These are phyloP conservation scores for Leucoma salicis DNA, from an alignment of 2,888 invertebrate genomes.

Conservation along the genomic window DNA sequence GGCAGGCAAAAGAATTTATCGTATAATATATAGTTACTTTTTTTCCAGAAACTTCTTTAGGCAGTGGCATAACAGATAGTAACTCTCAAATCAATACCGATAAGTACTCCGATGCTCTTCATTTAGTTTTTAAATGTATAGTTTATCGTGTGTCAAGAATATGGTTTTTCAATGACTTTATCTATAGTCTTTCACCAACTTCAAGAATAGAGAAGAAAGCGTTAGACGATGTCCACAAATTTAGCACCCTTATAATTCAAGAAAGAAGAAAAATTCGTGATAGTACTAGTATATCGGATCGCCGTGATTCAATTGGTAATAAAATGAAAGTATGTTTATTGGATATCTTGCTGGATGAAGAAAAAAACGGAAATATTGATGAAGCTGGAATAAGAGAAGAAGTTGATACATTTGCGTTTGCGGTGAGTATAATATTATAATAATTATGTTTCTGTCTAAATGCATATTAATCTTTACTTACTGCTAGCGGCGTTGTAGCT, in stretches of 20 bases:
- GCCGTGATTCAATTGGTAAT: conserved; percentile 4
- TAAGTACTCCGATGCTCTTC: neutral
- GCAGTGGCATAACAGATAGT: conserved; percentile 38
- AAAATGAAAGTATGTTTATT: conserved; percentile 73
- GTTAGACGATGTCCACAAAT: conserved; percentile 71
- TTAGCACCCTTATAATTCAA: conserved; percentile 75
- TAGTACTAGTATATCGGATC: conserved; percentile 14
- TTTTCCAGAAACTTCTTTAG: conserved; percentile 76
- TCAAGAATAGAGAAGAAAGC: conserved; percentile 11
- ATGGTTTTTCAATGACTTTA: conserved; percentile 21
- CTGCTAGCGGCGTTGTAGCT: no score
- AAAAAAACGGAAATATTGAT: conserved; percentile 78
- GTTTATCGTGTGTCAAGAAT: neutral
- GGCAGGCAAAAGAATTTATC: no score
- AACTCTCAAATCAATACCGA: neutral
- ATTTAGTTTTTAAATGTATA: neutral
- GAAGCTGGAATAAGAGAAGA: conserved; percentile 84
- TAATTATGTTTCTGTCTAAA: no score
- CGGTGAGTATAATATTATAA: no score
- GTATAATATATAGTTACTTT: no score
- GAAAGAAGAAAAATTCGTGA: conserved; percentile 39
- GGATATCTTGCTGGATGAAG: conserved; percentile 83
- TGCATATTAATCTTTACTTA: no score
- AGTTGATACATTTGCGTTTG: conserved; percentile 88
- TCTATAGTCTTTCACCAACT: conserved; percentile 11